Evolutionary conservation across 1,140 invertebrate genomes (phyloP), one percentile per base, ranked within the genome.

Genomic region (Gerris buenoi): DNA sequence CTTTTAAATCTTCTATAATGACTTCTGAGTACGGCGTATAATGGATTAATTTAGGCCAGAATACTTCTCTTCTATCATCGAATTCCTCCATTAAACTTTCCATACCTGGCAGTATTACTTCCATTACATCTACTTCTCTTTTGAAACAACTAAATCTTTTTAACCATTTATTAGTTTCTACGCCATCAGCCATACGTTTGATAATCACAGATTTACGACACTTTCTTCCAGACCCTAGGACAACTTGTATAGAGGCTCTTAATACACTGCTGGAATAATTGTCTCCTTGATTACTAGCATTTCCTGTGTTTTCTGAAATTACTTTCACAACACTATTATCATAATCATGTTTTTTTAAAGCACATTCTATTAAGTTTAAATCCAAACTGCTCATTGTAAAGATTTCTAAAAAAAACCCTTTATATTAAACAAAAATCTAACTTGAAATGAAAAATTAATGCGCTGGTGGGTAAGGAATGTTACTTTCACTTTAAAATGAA

Each of bases 241-340:
- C 22, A 5, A 5, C 5, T 22, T 60, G 15, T 3, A 60, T 22
- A 22, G 15, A 14, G 3, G 23, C 58, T 60, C 58, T 5, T 25
- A 60, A 22, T 14, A 60, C 58, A 60, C 58, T 60, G 58, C 58
- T 60, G 3, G 58, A 60, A 60, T 60, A 60, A 25, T 60, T 60
- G 22, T 60, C 58, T 22, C 58, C 58, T 22, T 5, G 5, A 13
- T 5, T 22, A 60, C 15, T 22, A 25, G 58, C 58, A 15, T 60
- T 15, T 13, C 23, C 22, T 13, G 5, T 22, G 5, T 60, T 22
- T 14, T 5, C 58, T 22, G 58, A 60, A 60, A 60, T 60, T 5
- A 60, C 58, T 22, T 25, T 15, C 23, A 14, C 58, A 13, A 60
- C 23, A 14, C 58, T 60, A 60, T 25, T 15, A 14, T 60, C 23